Evolutionary conservation across 2,797 vertebrate genomes (phyloP).

Genomic region (Chelon labrosus): DNA sequence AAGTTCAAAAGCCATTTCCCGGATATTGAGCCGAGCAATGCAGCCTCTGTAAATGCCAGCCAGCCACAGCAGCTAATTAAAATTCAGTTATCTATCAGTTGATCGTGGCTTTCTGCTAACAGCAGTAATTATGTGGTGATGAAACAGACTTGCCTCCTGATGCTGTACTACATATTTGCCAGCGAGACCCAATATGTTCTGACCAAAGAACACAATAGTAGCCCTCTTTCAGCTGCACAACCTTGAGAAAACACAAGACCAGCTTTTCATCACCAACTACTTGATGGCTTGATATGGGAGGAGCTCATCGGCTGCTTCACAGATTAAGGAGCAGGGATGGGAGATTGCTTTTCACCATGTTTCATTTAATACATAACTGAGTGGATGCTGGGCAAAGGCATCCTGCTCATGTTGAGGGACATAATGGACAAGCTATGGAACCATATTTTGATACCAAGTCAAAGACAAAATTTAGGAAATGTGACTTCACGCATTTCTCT

Average conservation of each 20-base stretch:
- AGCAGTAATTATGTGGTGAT: slow-evolving; percentile 61
- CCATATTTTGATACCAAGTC: too few species aligned
- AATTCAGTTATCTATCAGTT: slow-evolving; percentile 35
- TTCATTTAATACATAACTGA: slow-evolving; percentile 30
- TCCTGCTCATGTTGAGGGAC: slow-evolving; percentile 10
- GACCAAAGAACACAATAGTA: slow-evolving; percentile 34
- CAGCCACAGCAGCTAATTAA: slow-evolving; percentile 50
- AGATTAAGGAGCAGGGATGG: slow-evolving; percentile 26
- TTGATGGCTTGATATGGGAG: slow-evolving; percentile 36
- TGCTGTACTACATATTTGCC: slow-evolving; percentile 12
- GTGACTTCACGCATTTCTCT: too few species aligned
- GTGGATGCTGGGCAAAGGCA: neutral
- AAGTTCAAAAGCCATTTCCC: slow-evolving; percentile 22
- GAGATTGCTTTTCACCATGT: slow-evolving; percentile 35
- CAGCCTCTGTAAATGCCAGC: slow-evolving; percentile 16
- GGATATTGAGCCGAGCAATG: slow-evolving; percentile 17
- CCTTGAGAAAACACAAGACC: slow-evolving; percentile 50
- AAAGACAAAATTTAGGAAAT: too few species aligned
- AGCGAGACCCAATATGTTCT: slow-evolving; percentile 16
- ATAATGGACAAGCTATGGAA: neutral
- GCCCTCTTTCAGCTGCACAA: slow-evolving; percentile 46
- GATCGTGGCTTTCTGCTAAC: slow-evolving; percentile 34
- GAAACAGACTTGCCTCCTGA: slow-evolving; percentile 44
- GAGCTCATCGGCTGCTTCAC: slow-evolving; percentile 19
- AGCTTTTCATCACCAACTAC: slow-evolving; percentile 69